phyloP scores from a whole-genome alignment of 2,113 vertebrate genomes.

The Nestor notabilis region DNA sequence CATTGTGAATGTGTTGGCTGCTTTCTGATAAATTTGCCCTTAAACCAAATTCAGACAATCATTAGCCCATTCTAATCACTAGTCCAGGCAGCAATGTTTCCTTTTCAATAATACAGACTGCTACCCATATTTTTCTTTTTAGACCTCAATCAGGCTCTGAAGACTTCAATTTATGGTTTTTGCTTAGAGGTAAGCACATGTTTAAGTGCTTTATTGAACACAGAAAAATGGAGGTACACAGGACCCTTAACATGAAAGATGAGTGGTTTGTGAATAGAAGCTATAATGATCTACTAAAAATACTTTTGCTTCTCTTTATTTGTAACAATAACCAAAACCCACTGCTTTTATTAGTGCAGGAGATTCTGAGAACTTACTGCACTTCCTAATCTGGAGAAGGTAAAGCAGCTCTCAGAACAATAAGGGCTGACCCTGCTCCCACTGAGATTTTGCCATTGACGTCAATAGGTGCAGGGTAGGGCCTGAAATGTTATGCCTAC shows the following conservation, averaged over 20 bases:
- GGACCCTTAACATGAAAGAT: not conserved
- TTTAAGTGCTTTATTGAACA: not conserved
- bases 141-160: not conserved
- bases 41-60: not conserved
- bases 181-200: not conserved
- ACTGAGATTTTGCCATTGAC: constrained; percentile 33
- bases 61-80: not conserved
- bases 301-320: constrained; percentile 28
- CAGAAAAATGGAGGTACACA: not conserved
- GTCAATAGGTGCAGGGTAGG: constrained; percentile 15
- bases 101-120: not conserved
- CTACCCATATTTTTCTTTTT: not conserved
- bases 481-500: constrained; percentile 33
- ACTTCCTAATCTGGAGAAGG: constrained; percentile 37
- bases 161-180: not conserved
- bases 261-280: not conserved
- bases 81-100: not conserved
- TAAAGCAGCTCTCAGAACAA: constrained; percentile 44
- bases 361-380: constrained; percentile 28
- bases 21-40: not conserved
- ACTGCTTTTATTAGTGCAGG: constrained; percentile 1
- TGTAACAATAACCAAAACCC: not conserved
- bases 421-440: constrained; percentile 33
- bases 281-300: constrained; percentile 9
- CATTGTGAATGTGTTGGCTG: not conserved